Evolutionary conservation across 2,797 vertebrate genomes (phyloP).

Genomic region (Syngnathus acus): DNA sequence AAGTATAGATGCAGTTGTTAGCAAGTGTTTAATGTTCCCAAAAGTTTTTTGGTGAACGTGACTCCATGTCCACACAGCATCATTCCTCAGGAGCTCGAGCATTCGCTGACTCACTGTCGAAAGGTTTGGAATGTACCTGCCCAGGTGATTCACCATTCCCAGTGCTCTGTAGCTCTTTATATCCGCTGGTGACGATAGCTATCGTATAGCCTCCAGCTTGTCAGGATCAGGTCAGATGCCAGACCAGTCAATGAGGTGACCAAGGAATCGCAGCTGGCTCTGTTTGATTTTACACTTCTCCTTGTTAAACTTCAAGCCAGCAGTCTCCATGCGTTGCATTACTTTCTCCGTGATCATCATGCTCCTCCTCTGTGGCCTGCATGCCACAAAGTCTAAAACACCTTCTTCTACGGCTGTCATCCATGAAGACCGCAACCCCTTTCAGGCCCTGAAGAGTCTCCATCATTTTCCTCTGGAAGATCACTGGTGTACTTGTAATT

Average conservation of each 20-base stretch:
- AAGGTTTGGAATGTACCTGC: slow-evolving; percentile 1
- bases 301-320: neutral
- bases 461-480: neutral
- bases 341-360: neutral
- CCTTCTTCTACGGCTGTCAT: neutral
- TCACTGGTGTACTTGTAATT: neutral
- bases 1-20: neutral
- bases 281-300: slow-evolving; percentile 6
- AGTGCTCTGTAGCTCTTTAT: slow-evolving; percentile 3
- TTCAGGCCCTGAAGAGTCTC: too few species aligned
- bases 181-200: neutral
- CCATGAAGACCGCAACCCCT: neutral
- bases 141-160: slow-evolving; percentile 9
- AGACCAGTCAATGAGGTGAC: too few species aligned
- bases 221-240: neutral
- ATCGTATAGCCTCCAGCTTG: neutral
- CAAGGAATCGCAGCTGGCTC: neutral
- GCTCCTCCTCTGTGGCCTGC: neutral
- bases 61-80: slow-evolving; percentile 6
- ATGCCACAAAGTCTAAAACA: neutral
- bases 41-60: slow-evolving; percentile 11
- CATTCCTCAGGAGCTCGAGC: slow-evolving; percentile 6
- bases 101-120: neutral
- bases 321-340: neutral
- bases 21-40: neutral